These are phyloP conservation scores for Thamnophis elegans DNA, from an alignment of 2,797 vertebrate species.

Conservation along the genomic window DNA sequence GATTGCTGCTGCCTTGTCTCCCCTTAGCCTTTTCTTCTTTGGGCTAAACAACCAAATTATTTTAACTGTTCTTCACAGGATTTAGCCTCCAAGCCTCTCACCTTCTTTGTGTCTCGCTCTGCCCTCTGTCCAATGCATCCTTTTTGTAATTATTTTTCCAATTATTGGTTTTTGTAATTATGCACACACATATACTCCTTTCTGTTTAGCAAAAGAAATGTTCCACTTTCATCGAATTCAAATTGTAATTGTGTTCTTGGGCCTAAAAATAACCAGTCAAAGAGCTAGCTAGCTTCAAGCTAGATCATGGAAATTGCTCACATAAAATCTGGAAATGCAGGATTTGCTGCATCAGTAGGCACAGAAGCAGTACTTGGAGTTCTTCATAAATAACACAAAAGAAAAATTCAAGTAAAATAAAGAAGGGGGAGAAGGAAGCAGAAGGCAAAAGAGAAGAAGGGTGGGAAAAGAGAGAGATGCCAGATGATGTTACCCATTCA, in stretches of 20 bases:
- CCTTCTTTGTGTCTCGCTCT: background rate
- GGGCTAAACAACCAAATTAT: background rate
- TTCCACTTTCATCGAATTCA: background rate
- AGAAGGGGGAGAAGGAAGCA: background rate
- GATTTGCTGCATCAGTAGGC: background rate
- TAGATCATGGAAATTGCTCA: background rate
- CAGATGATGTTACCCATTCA: background rate
- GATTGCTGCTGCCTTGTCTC: background rate
- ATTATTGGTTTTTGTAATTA: background rate
- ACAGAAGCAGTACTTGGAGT: background rate
- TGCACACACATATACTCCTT: background rate
- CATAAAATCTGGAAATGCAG: background rate
- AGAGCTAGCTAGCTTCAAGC: background rate
- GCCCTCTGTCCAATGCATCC: background rate
- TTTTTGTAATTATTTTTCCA: background rate
- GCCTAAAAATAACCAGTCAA: fast-evolving
- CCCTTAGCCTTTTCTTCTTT: background rate
- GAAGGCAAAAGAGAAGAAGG: background rate
- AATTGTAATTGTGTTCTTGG: background rate
- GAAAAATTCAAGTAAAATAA: background rate
- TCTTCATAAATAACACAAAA: background rate
- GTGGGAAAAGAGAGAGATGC: background rate
- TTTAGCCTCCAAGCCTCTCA: background rate
- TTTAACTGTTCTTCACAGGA: background rate
- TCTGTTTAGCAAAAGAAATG: background rate